These are phyloP conservation scores for Orientallactaga sibirica DNA, from an alignment of 2,797 vertebrate species.

Conservation along the genomic window DNA sequence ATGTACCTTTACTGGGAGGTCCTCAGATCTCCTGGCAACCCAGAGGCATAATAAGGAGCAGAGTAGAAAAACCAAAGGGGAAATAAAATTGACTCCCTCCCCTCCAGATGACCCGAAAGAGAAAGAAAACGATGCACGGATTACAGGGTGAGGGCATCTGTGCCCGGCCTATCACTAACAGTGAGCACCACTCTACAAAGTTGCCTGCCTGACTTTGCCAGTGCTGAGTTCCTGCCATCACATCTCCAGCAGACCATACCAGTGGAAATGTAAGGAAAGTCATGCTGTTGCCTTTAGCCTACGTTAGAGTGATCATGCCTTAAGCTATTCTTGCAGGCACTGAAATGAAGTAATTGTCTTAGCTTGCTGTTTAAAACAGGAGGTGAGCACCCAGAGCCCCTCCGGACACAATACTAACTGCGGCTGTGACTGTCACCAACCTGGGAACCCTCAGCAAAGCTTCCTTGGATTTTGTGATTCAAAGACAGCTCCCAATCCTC, in stretches of 20 bases:
- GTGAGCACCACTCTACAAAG: background rate
- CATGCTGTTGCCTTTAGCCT: background rate
- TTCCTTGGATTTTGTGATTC: constrained; percentile 4
- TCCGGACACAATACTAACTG: background rate
- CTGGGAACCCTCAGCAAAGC: background rate
- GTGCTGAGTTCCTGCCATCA: background rate
- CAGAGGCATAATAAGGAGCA: background rate
- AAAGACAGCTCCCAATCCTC: constrained; percentile 33
- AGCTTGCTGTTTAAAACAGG: background rate
- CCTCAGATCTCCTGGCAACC: background rate
- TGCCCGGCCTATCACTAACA: background rate
- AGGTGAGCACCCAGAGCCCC: background rate
- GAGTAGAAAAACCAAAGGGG: background rate
- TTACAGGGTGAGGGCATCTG: background rate
- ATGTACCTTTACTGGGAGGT: background rate
- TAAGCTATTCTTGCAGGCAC: background rate
- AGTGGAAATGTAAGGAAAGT: background rate
- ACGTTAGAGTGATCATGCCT: constrained; percentile 27
- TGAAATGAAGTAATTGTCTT: background rate
- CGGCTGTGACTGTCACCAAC: background rate
- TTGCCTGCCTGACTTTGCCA: background rate
- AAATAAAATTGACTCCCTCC: background rate
- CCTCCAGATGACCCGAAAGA: background rate
- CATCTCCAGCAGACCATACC: background rate
- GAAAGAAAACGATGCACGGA: background rate